Percentiles rank a stretch among this genome's conserved stretches.
phyloP scores from a whole-genome alignment of 2,113 vertebrate species.

The Lophura nycthemera region DNA sequence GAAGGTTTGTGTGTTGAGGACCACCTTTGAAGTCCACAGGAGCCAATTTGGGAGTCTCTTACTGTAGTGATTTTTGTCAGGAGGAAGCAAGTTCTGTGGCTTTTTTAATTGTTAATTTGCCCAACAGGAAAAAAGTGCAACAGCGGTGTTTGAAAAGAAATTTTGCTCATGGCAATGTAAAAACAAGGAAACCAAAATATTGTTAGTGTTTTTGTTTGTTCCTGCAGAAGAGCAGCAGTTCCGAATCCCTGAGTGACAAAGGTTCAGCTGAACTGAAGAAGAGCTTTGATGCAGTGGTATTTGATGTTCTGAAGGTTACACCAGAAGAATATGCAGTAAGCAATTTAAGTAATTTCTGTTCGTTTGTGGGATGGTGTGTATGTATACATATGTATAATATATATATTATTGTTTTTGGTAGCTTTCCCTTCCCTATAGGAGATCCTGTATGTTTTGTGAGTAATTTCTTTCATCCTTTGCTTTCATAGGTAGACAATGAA shows the following conservation, averaged over 20 bases:
- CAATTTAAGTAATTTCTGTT: background rate
- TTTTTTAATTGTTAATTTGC: background rate
- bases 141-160: background rate
- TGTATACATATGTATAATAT: too few relatives aligned
- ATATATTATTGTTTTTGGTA: background rate
- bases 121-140: background rate
- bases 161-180: background rate
- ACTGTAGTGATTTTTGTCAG: background rate
- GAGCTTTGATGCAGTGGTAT: conserved; percentile 98
- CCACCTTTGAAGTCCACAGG: background rate
- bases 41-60: background rate
- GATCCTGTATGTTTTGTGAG: background rate
- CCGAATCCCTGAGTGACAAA: conserved; percentile 95
- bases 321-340: conserved; percentile 99
- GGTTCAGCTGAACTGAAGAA: conserved; percentile 94
- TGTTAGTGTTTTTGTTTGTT: conserved; percentile 41
- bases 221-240: conserved; percentile 95
- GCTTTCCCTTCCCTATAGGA: background rate
- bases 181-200: background rate
- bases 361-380: background rate
- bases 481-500: background rate
- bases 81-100: background rate
- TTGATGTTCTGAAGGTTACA: conserved; percentile 96
- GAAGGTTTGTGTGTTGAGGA: background rate
- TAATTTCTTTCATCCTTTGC: fast-evolving